Evolutionary conservation across 1,140 invertebrate species (phyloP).

Genomic region (Geopemphigus sp.): DNA sequence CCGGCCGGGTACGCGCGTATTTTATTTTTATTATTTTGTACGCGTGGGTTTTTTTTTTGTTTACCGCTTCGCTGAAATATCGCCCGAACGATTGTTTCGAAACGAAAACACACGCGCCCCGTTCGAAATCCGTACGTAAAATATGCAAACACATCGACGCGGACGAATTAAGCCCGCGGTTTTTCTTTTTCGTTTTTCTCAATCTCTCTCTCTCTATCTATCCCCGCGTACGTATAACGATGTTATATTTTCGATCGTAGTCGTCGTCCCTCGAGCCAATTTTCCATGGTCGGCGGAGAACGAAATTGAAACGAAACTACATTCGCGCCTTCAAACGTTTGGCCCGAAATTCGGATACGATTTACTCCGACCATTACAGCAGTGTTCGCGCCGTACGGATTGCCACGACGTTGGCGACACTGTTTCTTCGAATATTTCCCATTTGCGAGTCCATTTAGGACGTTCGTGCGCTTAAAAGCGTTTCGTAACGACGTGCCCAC

Average conservation of each 20-base stretch:
- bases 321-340: no score
- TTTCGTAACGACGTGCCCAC: no score
- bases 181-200: background rate
- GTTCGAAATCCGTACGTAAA: constrained; percentile 12
- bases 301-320: no score
- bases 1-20: background rate
- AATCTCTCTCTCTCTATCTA: no score
- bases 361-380: no score
- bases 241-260: constrained; percentile 24
- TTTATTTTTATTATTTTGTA: constrained; percentile 13
- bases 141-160: constrained; percentile 25
- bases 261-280: background rate
- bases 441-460: no score
- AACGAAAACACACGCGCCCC: background rate
- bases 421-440: no score
- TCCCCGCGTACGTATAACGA: background rate
- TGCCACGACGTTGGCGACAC: no score
- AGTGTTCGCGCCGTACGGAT: no score
- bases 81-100: constrained; percentile 29
- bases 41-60: background rate
- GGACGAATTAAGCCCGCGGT: constrained; percentile 9
- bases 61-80: constrained; percentile 6
- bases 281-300: background rate
- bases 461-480: no score
- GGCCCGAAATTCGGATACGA: no score